Evolutionary conservation across 2,113 vertebrate species (phyloP), one percentile per base, ranked within the genome.

Genomic region (Sterna hirundo): DNA sequence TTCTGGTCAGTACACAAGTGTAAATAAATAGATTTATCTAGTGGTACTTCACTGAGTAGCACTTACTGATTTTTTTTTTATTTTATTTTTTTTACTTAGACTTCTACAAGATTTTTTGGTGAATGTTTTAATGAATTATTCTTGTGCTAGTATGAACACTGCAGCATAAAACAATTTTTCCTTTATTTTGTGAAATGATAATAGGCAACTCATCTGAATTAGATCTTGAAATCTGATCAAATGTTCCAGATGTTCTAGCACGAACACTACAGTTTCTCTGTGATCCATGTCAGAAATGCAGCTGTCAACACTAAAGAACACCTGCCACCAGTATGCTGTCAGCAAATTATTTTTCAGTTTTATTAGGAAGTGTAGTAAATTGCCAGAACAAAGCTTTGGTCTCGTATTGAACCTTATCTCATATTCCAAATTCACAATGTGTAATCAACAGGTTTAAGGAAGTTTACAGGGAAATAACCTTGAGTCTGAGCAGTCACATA

Each of bases 221-320:
- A 97, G 74, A 83, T 96, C 88, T 97, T 98, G 97, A 98, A 97
- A 95, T 85, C 60, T 89, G 91, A 97, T 97, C 96, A 98, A 97
- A 91, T 51, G 51, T 90, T 98, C 97, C 98, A 98, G 98, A 98
- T 98, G 98, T 98, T 98, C 66, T 80, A 87, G 61, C 30, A 25
- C 68, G 96, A 96, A 61, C 89, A 70, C 36, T 95, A 77, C 83
- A 96, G 83, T 94, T 96, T 93, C 62, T 96, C 96, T 97, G 91
- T 97, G 97, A 98, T 98, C 97, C 97, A 51, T 98, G 90, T 98
- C 97, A 97, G 95, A 97, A 95, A 94, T 89, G 66, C 98, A 98
- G 95, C 98, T 98, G 98, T 97, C 97, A 98, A 93, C 76, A 88
- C 5, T 85, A 97, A 95, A 74, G 49, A 94, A 88, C 97, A 98